Percentiles rank a stretch among this genome's conserved stretches.
Conservation (phyloP, 2,797 vertebrate genomes). For the Gallinago stenura region DNA sequence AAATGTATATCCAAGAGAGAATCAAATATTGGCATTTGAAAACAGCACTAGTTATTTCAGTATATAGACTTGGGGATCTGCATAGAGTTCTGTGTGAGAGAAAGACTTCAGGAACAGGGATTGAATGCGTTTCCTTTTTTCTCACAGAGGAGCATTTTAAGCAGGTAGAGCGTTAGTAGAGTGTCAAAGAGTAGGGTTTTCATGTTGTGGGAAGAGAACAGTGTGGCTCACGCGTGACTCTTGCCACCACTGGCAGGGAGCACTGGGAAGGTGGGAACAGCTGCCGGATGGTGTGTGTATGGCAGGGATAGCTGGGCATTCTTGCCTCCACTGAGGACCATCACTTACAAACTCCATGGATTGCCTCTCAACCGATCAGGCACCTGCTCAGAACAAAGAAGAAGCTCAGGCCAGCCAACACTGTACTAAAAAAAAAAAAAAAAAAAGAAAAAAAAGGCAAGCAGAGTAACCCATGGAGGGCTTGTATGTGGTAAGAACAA, state of each 20-base stretch:
- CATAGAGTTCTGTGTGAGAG: background rate
- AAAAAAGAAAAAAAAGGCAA: background rate
- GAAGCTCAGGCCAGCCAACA: background rate
- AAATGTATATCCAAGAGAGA: background rate
- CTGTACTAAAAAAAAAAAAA: background rate
- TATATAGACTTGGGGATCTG: background rate
- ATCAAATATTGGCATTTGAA: background rate
- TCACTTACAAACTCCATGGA: background rate
- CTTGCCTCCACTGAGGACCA: background rate
- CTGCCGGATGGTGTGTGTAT: rapidly evolving
- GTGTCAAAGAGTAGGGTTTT: background rate
- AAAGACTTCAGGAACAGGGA: background rate
- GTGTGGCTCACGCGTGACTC: rapidly evolving
- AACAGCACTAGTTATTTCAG: background rate
- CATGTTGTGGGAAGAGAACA: background rate
- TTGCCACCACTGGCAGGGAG: background rate
- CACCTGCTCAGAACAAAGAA: background rate
- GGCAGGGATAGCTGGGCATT: background rate
- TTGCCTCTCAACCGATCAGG: background rate
- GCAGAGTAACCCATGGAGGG: background rate
- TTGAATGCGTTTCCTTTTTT: background rate
- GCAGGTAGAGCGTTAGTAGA: background rate
- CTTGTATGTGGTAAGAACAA: background rate
- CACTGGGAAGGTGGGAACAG: background rate
- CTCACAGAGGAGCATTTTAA: background rate